These are phyloP conservation scores for Labeo rohita DNA, from an alignment of 2,113 vertebrate species.

Conservation along the genomic window DNA sequence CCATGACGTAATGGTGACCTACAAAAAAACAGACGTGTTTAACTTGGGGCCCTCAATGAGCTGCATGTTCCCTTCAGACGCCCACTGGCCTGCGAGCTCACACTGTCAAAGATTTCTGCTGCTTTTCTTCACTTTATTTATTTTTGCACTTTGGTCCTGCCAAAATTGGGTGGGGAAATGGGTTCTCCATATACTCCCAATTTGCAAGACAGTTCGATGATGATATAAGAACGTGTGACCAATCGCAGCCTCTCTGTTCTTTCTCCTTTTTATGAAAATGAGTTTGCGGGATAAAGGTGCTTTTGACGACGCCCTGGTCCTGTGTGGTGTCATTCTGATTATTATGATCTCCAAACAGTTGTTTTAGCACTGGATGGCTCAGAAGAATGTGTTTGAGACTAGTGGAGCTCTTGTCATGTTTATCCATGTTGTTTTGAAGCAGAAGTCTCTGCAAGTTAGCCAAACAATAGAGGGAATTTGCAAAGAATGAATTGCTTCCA, in stretches of 20 bases:
- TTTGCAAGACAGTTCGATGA: neutral
- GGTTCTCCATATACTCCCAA: neutral
- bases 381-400: neutral
- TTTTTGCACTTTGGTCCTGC: slow-evolving; percentile 2
- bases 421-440: neutral
- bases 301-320: too few relatives aligned
- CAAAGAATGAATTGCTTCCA: neutral
- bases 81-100: slow-evolving; percentile 11
- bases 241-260: neutral
- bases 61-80: slow-evolving; percentile 29
- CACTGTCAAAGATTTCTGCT: slow-evolving; percentile 33
- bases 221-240: neutral
- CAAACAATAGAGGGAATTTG: neutral
- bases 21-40: slow-evolving; percentile 71
- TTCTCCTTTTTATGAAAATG: neutral
- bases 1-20: slow-evolving; percentile 73
- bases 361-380: neutral
- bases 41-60: slow-evolving; percentile 43
- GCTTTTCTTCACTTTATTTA: slow-evolving; percentile 21
- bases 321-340: neutral
- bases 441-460: neutral
- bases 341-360: neutral
- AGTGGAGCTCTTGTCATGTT: neutral
- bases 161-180: slow-evolving; percentile 22
- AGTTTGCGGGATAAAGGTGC: neutral